Base-by-base conservation (phyloP, 2,888 invertebrate genomes). In the Eremobia ochroleuca region DNA sequence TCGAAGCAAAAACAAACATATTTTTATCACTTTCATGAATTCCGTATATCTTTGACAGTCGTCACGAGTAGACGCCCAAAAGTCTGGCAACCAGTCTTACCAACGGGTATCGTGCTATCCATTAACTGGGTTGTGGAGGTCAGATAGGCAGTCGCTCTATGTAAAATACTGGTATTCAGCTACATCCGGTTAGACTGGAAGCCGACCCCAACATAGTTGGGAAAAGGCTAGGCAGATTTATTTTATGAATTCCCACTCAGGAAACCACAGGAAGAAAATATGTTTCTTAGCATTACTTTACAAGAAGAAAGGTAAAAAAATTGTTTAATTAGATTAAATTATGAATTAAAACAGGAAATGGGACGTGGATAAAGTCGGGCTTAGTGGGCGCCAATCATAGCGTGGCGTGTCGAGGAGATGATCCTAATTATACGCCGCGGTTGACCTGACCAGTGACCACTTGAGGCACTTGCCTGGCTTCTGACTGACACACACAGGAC, bases 371-470 rank as follows among this genome's bases (percentile, higher is more conserved):
- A 62, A 80, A 77, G 61, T 71, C 61, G 46, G 67, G 76, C 76
- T 87, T 77, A 82, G 73, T 46, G 13, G 58, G 52, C 59, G 46
- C 76, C 83, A 83, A 87, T 89, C 73, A 82, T 79, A 71, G 68
- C 79, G 78, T 78, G 76, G 68, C 71, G 69, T 77, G 83, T 81
- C 75, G 76, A 66, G 66, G 66, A 83, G 87, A 88, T 89, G 73
- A 89, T 90, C 86, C 87, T 76, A 80, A 89, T 88, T 85, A 85
- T 76, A 80, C 61, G 77, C 75, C 73, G 76, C 86, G 81, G 78
- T 89, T 89, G 88, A 90, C 89, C 89, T 79, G 86, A 70, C 81
- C 90, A 90, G 88, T 79, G 86, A 70, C 81, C 90, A 90, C 89
- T 90, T 89, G 85, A 86, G 81, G 76, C 85, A 73, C 78, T 88